These are phyloP conservation scores for Ciconia nigra DNA, from an alignment of 2,797 vertebrate genomes.

Conservation along the genomic window DNA sequence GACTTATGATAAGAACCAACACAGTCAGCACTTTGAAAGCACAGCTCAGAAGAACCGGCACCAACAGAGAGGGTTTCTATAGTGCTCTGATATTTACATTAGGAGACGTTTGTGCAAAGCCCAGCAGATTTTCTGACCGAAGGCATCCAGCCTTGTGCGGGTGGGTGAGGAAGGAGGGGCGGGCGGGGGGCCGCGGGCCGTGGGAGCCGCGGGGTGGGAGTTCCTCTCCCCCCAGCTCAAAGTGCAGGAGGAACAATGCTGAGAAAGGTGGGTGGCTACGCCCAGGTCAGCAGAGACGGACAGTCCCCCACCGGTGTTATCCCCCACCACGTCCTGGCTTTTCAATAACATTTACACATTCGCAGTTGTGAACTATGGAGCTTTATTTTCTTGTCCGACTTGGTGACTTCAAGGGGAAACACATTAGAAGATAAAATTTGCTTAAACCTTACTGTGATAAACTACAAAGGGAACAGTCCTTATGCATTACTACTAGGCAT, in stretches of 20 bases:
- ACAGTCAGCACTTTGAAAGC: constrained; percentile 40
- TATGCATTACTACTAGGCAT: neutral
- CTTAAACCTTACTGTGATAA: neutral
- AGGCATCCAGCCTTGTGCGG: neutral
- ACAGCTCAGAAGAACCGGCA: neutral
- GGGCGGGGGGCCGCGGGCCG: neutral
- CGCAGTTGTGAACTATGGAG: accelerated
- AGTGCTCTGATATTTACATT: constrained; percentile 55
- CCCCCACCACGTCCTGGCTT: neutral
- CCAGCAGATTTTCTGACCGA: constrained; percentile 44
- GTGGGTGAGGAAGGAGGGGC: constrained; percentile 51
- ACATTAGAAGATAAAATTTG: neutral
- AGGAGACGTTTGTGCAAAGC: constrained; percentile 44
- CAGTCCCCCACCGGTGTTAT: neutral
- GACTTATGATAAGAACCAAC: constrained; percentile 44
- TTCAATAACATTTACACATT: neutral
- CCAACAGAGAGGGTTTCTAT: constrained; percentile 13
- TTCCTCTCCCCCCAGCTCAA: constrained; percentile 57
- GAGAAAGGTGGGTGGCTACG: constrained; percentile 49
- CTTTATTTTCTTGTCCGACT: neutral
- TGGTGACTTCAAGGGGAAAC: neutral
- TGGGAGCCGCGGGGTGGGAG: neutral
- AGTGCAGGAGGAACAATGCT: constrained; percentile 64
- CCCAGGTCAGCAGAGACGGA: constrained; percentile 34
- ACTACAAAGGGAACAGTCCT: neutral